Conservation (phyloP, 1,140 invertebrate species). For the Halyomorpha halys region DNA sequence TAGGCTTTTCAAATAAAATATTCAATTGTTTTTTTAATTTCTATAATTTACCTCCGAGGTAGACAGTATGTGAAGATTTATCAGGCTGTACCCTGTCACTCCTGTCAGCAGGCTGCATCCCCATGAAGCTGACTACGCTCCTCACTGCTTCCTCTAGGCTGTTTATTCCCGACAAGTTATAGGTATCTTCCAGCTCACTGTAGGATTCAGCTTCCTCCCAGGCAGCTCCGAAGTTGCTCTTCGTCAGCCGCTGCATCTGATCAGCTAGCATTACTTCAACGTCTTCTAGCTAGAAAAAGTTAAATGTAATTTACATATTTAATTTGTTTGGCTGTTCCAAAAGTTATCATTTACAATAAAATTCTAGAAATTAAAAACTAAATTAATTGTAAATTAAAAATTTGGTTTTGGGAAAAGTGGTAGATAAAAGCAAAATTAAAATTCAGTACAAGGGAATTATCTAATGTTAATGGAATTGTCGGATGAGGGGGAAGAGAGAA, state of each 20-base stretch:
- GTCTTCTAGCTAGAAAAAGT: constrained; percentile 72
- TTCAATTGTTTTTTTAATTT: neutral
- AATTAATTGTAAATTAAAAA: too few relatives aligned
- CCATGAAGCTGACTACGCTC: constrained; percentile 77
- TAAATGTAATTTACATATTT: too few relatives aligned
- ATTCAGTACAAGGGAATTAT: too few relatives aligned
- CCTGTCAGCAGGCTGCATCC: constrained; percentile 75
- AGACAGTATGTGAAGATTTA: constrained; percentile 68
- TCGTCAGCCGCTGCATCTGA: constrained; percentile 78
- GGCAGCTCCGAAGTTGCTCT: constrained; percentile 62
- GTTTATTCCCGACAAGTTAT: constrained; percentile 67
- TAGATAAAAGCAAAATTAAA: too few relatives aligned
- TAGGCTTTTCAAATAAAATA: too few relatives aligned
- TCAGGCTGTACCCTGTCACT: constrained; percentile 77
- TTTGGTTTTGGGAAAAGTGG: too few relatives aligned
- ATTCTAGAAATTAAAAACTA: too few relatives aligned
- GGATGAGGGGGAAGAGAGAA: too few relatives aligned
- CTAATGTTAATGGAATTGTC: too few relatives aligned
- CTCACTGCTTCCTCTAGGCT: constrained; percentile 78
- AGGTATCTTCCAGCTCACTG: constrained; percentile 81
- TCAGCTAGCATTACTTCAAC: constrained; percentile 81
- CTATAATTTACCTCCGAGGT: constrained; percentile 52
- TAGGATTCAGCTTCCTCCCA: constrained; percentile 55
- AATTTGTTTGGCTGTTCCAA: too few relatives aligned
- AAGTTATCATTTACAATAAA: too few relatives aligned